Evolutionary conservation across 2,797 vertebrate genomes (phyloP).

Genomic region (Fistularia commersonii): DNA sequence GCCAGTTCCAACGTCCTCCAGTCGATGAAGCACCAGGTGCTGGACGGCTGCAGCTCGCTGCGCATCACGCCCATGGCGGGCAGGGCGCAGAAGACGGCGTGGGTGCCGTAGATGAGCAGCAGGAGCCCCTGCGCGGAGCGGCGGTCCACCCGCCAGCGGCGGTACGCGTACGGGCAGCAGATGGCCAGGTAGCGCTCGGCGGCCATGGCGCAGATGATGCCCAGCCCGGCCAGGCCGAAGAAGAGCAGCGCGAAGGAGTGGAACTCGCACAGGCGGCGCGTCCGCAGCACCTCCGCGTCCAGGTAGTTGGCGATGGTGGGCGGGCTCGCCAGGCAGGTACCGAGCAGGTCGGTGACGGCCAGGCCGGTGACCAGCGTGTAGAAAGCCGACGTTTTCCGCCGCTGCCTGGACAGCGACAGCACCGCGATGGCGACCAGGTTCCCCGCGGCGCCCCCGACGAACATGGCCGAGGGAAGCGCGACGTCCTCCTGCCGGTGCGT

Average conservation of each 20-base stretch:
- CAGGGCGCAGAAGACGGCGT: conserved; percentile 90
- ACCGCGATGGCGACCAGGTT: conserved; percentile 92
- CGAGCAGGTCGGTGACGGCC: conserved; percentile 93
- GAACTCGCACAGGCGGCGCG: conserved; percentile 81
- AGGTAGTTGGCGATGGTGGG: conserved; percentile 91
- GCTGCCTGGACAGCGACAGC: conserved; percentile 86
- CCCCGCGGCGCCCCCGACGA: conserved; percentile 89
- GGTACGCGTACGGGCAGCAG: conserved; percentile 94
- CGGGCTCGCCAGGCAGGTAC: conserved; percentile 91
- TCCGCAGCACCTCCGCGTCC: conserved; percentile 75
- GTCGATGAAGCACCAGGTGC: conserved; percentile 95
- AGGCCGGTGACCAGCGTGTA: conserved; percentile 92
- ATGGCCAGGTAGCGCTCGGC: conserved; percentile 94
- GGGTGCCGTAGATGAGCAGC: conserved; percentile 82
- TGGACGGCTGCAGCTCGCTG: conserved; percentile 73
- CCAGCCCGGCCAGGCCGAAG: conserved; percentile 88
- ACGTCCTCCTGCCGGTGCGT: too few species aligned
- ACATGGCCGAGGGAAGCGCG: conserved; percentile 79
- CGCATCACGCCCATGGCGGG: conserved; percentile 85
- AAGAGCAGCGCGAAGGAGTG: conserved; percentile 91
- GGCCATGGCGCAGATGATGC: conserved; percentile 96
- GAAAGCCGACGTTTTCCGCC: conserved; percentile 91
- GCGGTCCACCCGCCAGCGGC: conserved; percentile 84
- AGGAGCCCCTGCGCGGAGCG: conserved; percentile 85
- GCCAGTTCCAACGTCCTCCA: conserved; percentile 70